Evolutionary conservation across 2,888 invertebrate species (phyloP).

Genomic region (Ecdyonurus torrentis): DNA sequence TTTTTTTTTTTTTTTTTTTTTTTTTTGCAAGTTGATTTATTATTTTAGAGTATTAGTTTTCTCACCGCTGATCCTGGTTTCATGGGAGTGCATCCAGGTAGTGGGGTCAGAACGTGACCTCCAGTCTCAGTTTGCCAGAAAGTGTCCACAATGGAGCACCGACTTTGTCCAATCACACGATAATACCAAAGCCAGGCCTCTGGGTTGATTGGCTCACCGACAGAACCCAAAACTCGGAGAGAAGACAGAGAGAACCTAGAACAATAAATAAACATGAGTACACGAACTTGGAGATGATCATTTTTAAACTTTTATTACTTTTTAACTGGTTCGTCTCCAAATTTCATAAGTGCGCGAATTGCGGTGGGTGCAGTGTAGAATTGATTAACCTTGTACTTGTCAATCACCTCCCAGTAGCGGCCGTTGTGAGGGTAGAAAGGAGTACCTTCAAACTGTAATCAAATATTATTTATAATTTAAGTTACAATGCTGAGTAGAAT

Average conservation of each 20-base stretch:
- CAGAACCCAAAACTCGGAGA: constrained; percentile 78
- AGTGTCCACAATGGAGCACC: constrained; percentile 90
- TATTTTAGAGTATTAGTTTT: constrained; percentile 14
- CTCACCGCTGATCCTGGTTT: constrained; percentile 96
- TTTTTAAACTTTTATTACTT: constrained; percentile 29
- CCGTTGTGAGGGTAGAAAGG: constrained; percentile 90
- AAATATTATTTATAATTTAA: constrained; percentile 14
- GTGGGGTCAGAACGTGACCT: constrained; percentile 87
- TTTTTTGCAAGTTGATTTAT: not conserved
- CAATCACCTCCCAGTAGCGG: constrained; percentile 82
- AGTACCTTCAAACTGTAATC: constrained; percentile 79
- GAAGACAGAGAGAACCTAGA: constrained; percentile 45
- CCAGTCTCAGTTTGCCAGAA: constrained; percentile 99
- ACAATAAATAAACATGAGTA: constrained; percentile 11
- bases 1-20: not conserved
- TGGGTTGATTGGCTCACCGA: constrained; percentile 97
- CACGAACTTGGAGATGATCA: not conserved
- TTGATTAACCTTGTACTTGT: constrained; percentile 87
- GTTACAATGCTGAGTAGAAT: too few relatives aligned
- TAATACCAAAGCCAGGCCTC: constrained; percentile 98
- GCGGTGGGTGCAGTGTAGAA: constrained; percentile 99
- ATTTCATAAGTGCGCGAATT: constrained; percentile 89
- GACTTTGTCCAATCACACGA: constrained; percentile 57
- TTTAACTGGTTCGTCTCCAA: constrained; percentile 68
- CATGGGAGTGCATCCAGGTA: constrained; percentile 92